Conservation (phyloP, 1,140 invertebrate species). For the Nasonia longicornis region DNA sequence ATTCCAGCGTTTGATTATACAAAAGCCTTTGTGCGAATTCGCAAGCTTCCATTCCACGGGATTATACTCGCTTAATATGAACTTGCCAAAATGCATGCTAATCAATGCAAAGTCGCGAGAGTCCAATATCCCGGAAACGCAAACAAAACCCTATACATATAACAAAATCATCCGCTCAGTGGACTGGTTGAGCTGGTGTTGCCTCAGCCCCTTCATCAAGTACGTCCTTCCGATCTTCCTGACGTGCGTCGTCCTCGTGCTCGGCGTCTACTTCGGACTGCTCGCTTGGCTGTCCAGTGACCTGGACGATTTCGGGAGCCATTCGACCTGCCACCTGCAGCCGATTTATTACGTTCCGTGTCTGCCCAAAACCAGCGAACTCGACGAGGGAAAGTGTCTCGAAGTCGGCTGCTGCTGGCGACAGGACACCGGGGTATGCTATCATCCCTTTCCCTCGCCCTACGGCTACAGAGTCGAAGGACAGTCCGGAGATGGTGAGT, state of each 20-base stretch:
- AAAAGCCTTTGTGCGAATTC: too few species aligned
- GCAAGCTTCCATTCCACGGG: too few species aligned
- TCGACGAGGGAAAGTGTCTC: slow-evolving; percentile 37
- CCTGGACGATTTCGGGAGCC: slow-evolving; percentile 5
- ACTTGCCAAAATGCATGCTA: too few species aligned
- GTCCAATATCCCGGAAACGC: too few species aligned
- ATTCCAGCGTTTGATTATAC: too few species aligned
- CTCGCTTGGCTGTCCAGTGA: slow-evolving; percentile 8
- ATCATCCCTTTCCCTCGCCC: slow-evolving; percentile 50
- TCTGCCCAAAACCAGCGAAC: slow-evolving; percentile 36
- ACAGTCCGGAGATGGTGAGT: not conserved
- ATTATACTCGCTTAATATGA: too few species aligned
- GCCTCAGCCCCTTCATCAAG: slow-evolving; percentile 47
- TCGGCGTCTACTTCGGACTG: slow-evolving; percentile 43
- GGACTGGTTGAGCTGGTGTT: slow-evolving; percentile 42
- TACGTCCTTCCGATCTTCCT: slow-evolving; percentile 49
- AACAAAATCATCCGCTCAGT: slow-evolving; percentile 9
- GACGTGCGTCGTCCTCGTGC: slow-evolving; percentile 43
- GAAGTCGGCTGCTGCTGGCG: slow-evolving; percentile 51
- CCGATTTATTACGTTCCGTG: slow-evolving; percentile 49
- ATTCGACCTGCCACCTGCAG: slow-evolving; percentile 45
- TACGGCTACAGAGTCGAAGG: slow-evolving; percentile 45
- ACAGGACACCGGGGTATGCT: slow-evolving; percentile 43
- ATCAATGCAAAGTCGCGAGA: too few species aligned
- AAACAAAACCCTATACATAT: not conserved